These are phyloP conservation scores for Epistrophella euchroma DNA, from an alignment of 2,888 invertebrate genomes.

Conservation along the genomic window DNA sequence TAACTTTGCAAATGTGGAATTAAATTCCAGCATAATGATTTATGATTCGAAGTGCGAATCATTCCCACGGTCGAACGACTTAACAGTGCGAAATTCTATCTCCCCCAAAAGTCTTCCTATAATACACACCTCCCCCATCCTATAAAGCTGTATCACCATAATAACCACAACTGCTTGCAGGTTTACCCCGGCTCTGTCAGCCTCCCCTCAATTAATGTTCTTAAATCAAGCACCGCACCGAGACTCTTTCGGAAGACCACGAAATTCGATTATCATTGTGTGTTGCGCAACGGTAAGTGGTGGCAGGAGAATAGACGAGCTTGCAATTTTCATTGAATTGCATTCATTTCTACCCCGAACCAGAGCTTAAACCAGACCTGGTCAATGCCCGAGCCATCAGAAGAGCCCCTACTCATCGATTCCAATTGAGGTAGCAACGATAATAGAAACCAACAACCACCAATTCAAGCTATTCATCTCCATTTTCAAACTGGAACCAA, in stretches of 20 bases:
- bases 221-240: conserved; percentile 58
- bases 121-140: not conserved
- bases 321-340: conserved; percentile 62
- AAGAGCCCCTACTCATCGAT: conserved; percentile 59
- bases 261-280: conserved; percentile 65
- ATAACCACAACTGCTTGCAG: conserved; percentile 34
- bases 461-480: conserved; percentile 58
- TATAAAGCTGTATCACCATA: conserved; percentile 19
- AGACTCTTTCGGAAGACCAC: conserved; percentile 58
- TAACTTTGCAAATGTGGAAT: conserved; percentile 36
- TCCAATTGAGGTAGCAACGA: conserved; percentile 66
- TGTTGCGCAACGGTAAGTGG: conserved; percentile 21
- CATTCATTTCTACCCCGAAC: conserved; percentile 6
- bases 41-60: conserved; percentile 45
- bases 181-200: conserved; percentile 18
- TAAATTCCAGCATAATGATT: conserved; percentile 47
- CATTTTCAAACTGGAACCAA: not conserved
- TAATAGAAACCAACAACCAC: conserved; percentile 72
- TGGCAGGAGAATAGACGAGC: conserved; percentile 16
- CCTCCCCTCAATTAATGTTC: conserved; percentile 54
- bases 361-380: not conserved
- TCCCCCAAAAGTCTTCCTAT: not conserved
- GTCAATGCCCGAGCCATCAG: conserved; percentile 1
- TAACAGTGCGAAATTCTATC: conserved; percentile 24
- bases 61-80: conserved; percentile 39